These are phyloP conservation scores for Drosophila auraria DNA, from an alignment of 1,140 invertebrate species.

Conservation along the genomic window DNA sequence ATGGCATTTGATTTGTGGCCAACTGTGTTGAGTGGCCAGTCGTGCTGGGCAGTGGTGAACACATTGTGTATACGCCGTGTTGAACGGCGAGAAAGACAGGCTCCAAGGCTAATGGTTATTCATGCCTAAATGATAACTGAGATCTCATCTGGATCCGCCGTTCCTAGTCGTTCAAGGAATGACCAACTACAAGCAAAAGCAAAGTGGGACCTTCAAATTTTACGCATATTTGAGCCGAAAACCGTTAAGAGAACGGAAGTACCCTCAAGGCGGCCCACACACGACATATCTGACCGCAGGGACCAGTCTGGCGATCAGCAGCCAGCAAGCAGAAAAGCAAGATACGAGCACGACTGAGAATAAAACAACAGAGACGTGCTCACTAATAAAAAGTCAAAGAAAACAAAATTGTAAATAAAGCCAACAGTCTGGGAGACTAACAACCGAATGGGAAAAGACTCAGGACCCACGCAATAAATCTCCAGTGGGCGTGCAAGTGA, in stretches of 20 bases:
- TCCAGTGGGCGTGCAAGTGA: constrained; percentile 60
- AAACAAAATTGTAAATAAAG: constrained; percentile 77
- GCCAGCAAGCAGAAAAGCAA: constrained; percentile 11
- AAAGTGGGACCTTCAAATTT: constrained; percentile 41
- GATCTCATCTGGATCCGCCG: neutral
- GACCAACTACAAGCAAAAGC: constrained; percentile 4
- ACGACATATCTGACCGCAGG: constrained; percentile 46
- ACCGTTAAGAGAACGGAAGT: constrained; percentile 76
- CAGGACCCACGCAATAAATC: constrained; percentile 61
- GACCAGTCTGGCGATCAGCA: constrained; percentile 19
- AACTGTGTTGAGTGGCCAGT: constrained; percentile 46
- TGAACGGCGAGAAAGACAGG: constrained; percentile 29
- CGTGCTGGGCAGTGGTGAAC: constrained; percentile 10
- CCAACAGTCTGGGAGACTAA: constrained; percentile 43
- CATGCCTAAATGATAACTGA: constrained; percentile 2
- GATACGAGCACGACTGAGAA: neutral
- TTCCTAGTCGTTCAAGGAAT: neutral
- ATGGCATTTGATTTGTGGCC: constrained; percentile 55
- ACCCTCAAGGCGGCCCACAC: constrained; percentile 71
- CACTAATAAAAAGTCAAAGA: constrained; percentile 63
- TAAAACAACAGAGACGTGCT: constrained; percentile 61
- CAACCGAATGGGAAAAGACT: constrained; percentile 46
- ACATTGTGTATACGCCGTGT: constrained; percentile 46
- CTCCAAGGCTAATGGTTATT: constrained; percentile 29
- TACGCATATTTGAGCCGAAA: constrained; percentile 56